phyloP scores from a whole-genome alignment of 2,113 vertebrate genomes.

The Rhinoderma darwinii region DNA sequence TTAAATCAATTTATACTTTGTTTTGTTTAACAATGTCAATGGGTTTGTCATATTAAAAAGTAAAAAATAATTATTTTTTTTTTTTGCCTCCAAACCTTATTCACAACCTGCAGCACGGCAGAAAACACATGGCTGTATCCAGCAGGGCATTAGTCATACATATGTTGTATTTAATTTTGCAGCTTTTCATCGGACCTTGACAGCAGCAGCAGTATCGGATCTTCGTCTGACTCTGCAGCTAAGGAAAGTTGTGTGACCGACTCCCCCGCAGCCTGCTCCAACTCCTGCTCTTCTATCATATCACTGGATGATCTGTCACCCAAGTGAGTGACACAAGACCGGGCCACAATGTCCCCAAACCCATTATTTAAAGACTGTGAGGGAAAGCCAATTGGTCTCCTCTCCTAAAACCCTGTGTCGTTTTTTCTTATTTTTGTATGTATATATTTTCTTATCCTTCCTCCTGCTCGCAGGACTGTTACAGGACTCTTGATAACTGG shows the following conservation, averaged over 20 bases:
- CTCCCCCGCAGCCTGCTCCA: constrained; percentile 86
- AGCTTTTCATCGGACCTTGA: constrained; percentile 90
- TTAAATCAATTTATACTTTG: no score
- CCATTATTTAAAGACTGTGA: neutral
- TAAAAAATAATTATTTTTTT: no score
- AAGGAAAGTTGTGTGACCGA: constrained; percentile 89
- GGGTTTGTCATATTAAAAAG: no score
- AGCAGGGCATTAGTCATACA: neutral
- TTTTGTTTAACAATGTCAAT: no score
- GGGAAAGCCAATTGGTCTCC: neutral
- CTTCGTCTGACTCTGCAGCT: constrained; percentile 87
- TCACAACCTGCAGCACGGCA: no score
- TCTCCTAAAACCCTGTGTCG: neutral
- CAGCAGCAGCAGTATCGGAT: constrained; percentile 87
- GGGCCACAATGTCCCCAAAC: neutral
- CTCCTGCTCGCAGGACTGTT: constrained; percentile 1
- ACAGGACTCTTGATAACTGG: neutral
- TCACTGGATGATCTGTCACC: constrained; percentile 89
- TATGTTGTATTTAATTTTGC: constrained; percentile 10
- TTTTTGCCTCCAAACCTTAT: no score
- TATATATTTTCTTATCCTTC: neutral
- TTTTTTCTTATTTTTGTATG: neutral
- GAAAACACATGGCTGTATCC: no score
- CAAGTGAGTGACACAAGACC: constrained; percentile 77
- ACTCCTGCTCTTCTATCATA: constrained; percentile 78